These are phyloP conservation scores for Alviniconcha strummeri DNA, from an alignment of 2,888 invertebrate genomes.

Conservation along the genomic window DNA sequence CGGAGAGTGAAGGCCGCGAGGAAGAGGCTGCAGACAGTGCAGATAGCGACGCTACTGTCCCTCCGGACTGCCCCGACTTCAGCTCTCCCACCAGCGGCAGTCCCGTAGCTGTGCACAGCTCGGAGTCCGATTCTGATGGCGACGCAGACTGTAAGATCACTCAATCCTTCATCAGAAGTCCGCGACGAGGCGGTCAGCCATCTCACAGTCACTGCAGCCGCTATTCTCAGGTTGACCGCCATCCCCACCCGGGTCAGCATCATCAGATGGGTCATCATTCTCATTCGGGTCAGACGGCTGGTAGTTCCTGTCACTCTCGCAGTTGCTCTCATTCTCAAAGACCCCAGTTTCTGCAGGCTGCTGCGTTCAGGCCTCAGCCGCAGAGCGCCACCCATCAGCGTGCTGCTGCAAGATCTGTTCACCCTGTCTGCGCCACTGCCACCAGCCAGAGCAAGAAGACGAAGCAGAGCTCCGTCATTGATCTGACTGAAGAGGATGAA, in stretches of 20 bases:
- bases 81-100: neutral
- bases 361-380: neutral
- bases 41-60: slow-evolving; percentile 8
- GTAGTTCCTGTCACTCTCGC: neutral
- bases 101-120: slow-evolving; percentile 22
- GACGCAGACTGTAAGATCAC: slow-evolving; percentile 15
- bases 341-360: neutral
- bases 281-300: neutral
- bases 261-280: neutral
- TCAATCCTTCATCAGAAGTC: neutral
- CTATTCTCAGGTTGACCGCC: neutral
- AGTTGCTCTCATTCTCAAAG: too few relatives aligned
- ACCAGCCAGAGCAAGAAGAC: too few relatives aligned
- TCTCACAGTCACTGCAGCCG: neutral
- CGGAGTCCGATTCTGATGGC: neutral
- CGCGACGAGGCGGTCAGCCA: neutral
- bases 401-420: too few relatives aligned
- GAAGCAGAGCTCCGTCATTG: neutral
- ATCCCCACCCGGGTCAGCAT: neutral
- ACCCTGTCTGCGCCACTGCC: too few relatives aligned
- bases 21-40: neutral
- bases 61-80: neutral
- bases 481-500: slow-evolving; percentile 3
- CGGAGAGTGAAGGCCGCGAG: neutral
- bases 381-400: neutral